Evolutionary conservation across 30 jellyfish, hydroid and myxozoan species (phyloP).

Genomic region (Hydractinia symbiolongicarpus): DNA sequence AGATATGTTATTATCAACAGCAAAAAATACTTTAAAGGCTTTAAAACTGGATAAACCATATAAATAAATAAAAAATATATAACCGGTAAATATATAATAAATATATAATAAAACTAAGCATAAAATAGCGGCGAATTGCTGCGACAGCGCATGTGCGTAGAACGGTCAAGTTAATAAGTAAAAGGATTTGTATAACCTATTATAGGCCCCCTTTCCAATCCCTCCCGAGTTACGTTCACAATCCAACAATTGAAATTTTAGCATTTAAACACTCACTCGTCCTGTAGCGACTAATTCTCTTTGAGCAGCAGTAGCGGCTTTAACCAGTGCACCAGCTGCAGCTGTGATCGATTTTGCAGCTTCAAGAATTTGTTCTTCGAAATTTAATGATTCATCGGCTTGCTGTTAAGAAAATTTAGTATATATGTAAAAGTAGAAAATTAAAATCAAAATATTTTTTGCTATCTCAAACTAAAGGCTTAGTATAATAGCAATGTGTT

Average conservation of each 20-base stretch:
- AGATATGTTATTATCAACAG: too few species aligned
- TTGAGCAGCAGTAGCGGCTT: conserved; percentile 96
- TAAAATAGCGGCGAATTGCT: too few species aligned
- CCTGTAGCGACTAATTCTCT: conserved; percentile 98
- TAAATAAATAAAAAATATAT: too few species aligned
- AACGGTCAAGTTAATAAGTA: too few species aligned
- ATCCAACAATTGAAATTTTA: background rate
- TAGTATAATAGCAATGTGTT: too few species aligned
- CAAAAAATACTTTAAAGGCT: too few species aligned
- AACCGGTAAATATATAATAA: too few species aligned
- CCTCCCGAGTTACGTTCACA: background rate
- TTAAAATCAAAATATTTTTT: background rate
- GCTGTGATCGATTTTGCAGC: conserved; percentile 98
- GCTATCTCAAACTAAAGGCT: background rate
- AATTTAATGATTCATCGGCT: conserved; percentile 91
- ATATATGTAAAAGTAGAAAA: background rate
- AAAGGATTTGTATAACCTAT: conserved; percentile 15
- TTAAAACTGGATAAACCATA: too few species aligned
- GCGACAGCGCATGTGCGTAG: too few species aligned
- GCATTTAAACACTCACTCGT: conserved; percentile 33
- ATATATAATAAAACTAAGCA: too few species aligned
- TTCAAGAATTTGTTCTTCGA: conserved; percentile 94
- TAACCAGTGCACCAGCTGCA: conserved; percentile 97
- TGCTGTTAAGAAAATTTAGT: conserved; percentile 31
- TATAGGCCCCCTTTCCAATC: conserved; percentile 41